These are phyloP conservation scores for Pandemis cinnamomeana DNA, from an alignment of 2,888 invertebrate genomes.

Conservation along the genomic window DNA sequence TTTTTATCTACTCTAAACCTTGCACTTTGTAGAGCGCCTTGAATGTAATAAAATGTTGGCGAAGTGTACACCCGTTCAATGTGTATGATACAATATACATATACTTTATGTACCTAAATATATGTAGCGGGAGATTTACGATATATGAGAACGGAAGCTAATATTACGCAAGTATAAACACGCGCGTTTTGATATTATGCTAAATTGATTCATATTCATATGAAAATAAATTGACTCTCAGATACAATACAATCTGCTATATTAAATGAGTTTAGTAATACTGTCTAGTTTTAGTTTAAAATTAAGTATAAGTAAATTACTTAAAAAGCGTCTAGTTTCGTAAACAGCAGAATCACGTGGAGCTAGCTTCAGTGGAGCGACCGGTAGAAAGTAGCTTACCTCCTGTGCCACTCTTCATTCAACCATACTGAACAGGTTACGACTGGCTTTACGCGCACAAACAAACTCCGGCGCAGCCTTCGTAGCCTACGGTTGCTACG, in stretches of 20 bases:
- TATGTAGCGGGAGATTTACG: conserved; percentile 1
- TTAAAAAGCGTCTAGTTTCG: conserved; percentile 50
- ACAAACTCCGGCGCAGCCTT: conserved; percentile 45
- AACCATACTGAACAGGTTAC: conserved; percentile 78
- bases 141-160: background rate
- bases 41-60: conserved; percentile 29
- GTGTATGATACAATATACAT: background rate
- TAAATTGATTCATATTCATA: background rate
- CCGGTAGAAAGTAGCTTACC: conserved; percentile 82
- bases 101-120: conserved; percentile 11
- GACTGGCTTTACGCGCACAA: conserved; percentile 70
- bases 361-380: conserved; percentile 52
- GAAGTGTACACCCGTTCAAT: conserved; percentile 26
- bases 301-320: background rate
- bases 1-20: conserved; percentile 36
- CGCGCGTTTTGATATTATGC: background rate
- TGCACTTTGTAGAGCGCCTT: conserved; percentile 19
- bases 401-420: conserved; percentile 81
- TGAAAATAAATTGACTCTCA: background rate
- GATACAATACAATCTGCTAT: background rate
- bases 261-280: background rate
- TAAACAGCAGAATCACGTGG: conserved; percentile 65
- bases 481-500: conserved; percentile 48
- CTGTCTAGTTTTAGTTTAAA: background rate
- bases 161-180: conserved; percentile 4